Evolutionary conservation across 2,797 vertebrate genomes (phyloP), one percentile per base, ranked within the genome.

Genomic region (Mareca penelope): DNA sequence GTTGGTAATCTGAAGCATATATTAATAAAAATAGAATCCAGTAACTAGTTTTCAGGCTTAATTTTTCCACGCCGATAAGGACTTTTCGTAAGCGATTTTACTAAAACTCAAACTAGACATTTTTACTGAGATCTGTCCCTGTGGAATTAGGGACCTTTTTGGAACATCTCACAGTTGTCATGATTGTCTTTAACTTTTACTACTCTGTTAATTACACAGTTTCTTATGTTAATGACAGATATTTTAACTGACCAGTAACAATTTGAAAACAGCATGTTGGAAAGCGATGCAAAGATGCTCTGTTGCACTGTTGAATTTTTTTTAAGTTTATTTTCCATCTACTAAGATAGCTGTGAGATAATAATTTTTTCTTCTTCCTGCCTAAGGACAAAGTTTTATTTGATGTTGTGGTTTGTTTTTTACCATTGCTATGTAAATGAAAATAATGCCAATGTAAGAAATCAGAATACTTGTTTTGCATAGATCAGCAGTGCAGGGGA

Each of bases 11-110:
- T 57, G 39, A 96, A 94, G 57, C 96, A 57, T 96, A 61, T 92
- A 68, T 96, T 97, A 97, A 97, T 98, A 97, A 97, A 96, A 96
- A 93, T 67, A 53, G 86, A 96, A 89, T 94, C 95, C 81, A 84
- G 73, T 97, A 90, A 94, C 40, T 65, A 91, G 67, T 95, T 96
- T 90, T 81, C 6, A 12, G 69, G 91, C 33, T 91, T 88, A 81
- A 76, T 85, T 85, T 95, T 92, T 72, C 61, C 31, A 37, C 3
- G 10, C 33, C 86, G 16, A 11, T 61, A 77, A 92, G 15, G 86
- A 94, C 69, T 89, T 91, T 55, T 89, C 76, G 35, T 71, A 89
- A 84, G 77, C 33, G 12, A 79, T 89, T 89, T 95, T 92, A 48
- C 55, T 83, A 75, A 76, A 96, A 87, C 42, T 88, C 12, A 19